Evolutionary conservation across 2,113 vertebrate genomes (phyloP).

Genomic region (Merops nubicus): DNA sequence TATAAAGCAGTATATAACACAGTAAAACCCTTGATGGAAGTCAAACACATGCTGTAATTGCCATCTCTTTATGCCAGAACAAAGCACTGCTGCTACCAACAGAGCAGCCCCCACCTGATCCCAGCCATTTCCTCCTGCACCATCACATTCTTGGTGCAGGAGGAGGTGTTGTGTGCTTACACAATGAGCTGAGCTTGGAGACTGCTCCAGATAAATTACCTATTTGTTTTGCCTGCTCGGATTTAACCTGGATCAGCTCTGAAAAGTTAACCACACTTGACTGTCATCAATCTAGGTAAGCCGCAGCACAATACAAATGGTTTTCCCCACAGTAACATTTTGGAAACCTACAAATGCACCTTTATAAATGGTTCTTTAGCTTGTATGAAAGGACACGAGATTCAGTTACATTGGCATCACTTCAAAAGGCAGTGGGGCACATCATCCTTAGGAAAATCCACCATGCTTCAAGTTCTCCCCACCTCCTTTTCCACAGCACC

Average conservation of each 20-base stretch:
- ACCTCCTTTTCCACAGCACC: neutral
- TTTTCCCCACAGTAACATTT: neutral
- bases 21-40: neutral
- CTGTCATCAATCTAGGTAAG: neutral
- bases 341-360: neutral
- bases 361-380: neutral
- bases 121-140: neutral
- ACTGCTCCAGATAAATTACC: neutral
- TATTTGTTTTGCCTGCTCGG: neutral
- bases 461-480: neutral
- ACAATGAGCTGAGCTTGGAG: neutral
- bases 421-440: neutral
- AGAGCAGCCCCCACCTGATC: neutral
- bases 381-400: neutral
- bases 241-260: neutral
- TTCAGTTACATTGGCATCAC: neutral
- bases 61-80: neutral
- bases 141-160: neutral
- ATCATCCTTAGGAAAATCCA: neutral
- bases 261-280: neutral
- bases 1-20: neutral
- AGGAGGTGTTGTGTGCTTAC: neutral
- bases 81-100: neutral
- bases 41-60: accelerated
- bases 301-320: neutral